Evolutionary conservation across 2,113 vertebrate species (phyloP).

Genomic region (Redunca redunca): DNA sequence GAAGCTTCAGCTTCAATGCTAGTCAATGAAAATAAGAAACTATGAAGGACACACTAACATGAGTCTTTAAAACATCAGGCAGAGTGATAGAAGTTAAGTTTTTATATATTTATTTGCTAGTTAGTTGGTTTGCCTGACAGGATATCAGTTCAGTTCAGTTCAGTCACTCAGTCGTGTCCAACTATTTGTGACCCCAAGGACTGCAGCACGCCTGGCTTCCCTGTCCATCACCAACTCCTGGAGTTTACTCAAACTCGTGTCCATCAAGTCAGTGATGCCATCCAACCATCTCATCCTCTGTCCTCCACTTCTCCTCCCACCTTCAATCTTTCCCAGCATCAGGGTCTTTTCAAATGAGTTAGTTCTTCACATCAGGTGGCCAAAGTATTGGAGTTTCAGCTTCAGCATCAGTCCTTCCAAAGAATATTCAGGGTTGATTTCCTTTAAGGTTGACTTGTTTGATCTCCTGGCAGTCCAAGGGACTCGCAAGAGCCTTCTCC

Average conservation of each 20-base stretch:
- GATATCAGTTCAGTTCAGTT: not conserved
- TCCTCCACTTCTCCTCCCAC: accelerated
- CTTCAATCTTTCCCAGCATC: not conserved
- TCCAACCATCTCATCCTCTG: not conserved
- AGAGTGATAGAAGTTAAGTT: not conserved
- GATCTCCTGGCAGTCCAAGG: not conserved
- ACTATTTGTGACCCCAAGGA: not conserved
- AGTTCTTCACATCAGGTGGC: not conserved
- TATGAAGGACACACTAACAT: not conserved
- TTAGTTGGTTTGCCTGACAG: not conserved
- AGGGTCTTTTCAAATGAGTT: not conserved
- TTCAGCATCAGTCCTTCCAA: not conserved
- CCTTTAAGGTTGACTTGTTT: not conserved
- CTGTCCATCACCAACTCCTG: not conserved
- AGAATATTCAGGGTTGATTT: not conserved
- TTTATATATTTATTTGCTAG: not conserved
- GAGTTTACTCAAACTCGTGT: not conserved
- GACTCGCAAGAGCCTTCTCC: not conserved
- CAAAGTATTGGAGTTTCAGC: not conserved
- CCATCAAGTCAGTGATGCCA: not conserved
- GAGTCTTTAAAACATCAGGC: not conserved
- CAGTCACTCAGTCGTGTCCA: not conserved
- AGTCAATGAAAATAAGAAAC: not conserved
- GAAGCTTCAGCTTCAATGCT: not conserved
- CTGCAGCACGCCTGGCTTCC: not conserved